Evolutionary conservation across 2,113 vertebrate genomes (phyloP), one percentile per base, ranked within the genome.

Genomic region (Paradoxurus hermaphroditus): DNA sequence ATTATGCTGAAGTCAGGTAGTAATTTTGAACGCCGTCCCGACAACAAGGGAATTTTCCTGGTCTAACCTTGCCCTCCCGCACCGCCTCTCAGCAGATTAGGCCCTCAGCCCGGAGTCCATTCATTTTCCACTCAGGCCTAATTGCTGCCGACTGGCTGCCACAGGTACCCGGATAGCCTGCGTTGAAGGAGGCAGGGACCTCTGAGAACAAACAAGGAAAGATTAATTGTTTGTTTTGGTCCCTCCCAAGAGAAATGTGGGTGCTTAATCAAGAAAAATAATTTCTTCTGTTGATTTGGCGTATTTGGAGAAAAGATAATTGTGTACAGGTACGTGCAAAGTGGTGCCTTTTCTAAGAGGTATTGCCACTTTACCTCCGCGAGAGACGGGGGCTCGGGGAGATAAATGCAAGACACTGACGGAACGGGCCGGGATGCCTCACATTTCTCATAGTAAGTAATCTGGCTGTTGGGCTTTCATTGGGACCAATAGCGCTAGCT

Each of bases 201-300:
- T 99, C 98, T 96, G 98, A 99, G 98, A 99, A 99, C 99, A 99
- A 99, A 99, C 99, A 99, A 99, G 99, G 98, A 99, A 99, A 99
- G 99, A 99, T 99, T 99, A 99, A 99, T 99, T 99, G 99, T 99
- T 99, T 99, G 99, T 99, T 99, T 99, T 99, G 99, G 99, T 99
- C 99, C 98, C 96, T 99, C 99, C 99, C 99, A 99, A 97, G 98
- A 99, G 99, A 99, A 99, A 99, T 98, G 98, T 98, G 98, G 99
- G 99, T 99, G 99, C 99, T 99, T 99, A 99, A 99, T 99, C 99
- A 99, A 99, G 99, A 99, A 99, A 99, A 99, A 99, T 99, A 99
- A 99, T 99, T 99, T 99, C 99, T 99, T 98, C 98, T 98, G 98
- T 99, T 99, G 98, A 99, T 99, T 99, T 98, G 98, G 98, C 99